A percentile compares a stretch with the other conserved stretches of the same genome.
These are phyloP conservation scores for Diabrotica undecimpunctata DNA, from an alignment of 1,140 invertebrate species.

Conservation along the genomic window DNA sequence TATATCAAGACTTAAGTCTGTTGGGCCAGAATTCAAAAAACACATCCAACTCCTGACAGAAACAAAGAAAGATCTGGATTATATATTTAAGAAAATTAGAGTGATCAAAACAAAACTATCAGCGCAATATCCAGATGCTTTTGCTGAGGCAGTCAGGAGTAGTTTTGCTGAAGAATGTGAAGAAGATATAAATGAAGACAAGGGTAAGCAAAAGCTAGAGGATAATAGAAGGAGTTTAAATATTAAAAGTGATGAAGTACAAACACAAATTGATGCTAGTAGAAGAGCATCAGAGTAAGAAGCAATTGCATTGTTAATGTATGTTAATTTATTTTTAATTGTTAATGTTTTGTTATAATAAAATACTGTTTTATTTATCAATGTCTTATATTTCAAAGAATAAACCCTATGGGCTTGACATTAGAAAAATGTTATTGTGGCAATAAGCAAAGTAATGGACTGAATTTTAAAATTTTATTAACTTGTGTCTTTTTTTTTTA, in stretches of 20 bases:
- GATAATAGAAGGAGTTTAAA: slow-evolving; percentile 34
- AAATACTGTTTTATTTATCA: too few relatives aligned
- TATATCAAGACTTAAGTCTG: slow-evolving; percentile 72
- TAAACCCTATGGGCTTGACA: too few relatives aligned
- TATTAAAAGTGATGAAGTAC: slow-evolving; percentile 27
- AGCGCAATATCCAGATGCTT: slow-evolving; percentile 84
- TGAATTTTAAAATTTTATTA: too few relatives aligned
- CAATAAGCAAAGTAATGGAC: too few relatives aligned
- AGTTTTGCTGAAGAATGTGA: slow-evolving; percentile 60
- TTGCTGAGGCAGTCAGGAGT: slow-evolving; percentile 62
- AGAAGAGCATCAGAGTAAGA: slow-evolving; percentile 35
- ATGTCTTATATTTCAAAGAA: too few relatives aligned
- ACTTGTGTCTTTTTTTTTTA: too few relatives aligned
- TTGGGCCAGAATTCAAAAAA: slow-evolving; percentile 82
- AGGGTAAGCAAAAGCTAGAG: slow-evolving; percentile 10
- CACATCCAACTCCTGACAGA: slow-evolving; percentile 76
- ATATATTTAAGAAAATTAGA: slow-evolving; percentile 68
- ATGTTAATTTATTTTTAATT: not conserved
- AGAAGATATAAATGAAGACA: slow-evolving; percentile 45
- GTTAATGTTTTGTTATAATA: too few relatives aligned
- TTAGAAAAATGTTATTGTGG: too few relatives aligned
- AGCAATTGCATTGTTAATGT: not conserved
- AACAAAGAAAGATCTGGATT: slow-evolving; percentile 67
- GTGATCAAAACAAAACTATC: slow-evolving; percentile 77
- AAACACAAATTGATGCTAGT: slow-evolving; percentile 25